phyloP scores from a whole-genome alignment of 2,113 vertebrate genomes.

The Gallinago paraguaiae region DNA sequence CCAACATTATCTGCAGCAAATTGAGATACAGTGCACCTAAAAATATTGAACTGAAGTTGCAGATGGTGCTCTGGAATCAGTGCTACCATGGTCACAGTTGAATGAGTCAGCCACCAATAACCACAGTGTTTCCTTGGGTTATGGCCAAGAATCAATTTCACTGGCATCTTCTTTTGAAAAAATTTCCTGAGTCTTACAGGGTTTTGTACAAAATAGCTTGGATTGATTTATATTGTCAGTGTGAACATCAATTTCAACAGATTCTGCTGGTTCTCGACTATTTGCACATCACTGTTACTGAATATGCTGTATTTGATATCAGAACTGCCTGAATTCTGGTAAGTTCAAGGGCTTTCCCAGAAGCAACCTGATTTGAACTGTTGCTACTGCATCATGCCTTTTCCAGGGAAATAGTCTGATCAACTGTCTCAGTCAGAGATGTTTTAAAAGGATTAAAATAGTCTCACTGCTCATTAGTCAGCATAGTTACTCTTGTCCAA shows the following conservation, averaged over 20 bases:
- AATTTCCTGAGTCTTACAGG: background rate
- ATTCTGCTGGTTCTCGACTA: background rate
- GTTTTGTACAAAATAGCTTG: background rate
- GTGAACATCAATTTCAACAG: background rate
- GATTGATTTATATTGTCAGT: background rate
- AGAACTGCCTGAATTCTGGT: background rate
- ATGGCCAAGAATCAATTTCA: background rate
- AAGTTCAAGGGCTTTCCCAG: background rate
- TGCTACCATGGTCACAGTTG: background rate
- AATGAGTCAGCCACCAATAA: background rate
- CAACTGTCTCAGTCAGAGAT: background rate
- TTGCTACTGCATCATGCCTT: background rate
- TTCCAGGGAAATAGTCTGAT: background rate
- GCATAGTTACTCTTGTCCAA: background rate
- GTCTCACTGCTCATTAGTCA: background rate
- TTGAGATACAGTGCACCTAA: background rate
- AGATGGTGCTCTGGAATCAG: background rate
- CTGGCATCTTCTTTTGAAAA: background rate
- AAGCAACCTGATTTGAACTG: background rate
- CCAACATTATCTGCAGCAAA: constrained; percentile 2
- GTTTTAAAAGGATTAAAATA: background rate
- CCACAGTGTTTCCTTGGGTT: background rate
- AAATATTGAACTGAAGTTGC: background rate
- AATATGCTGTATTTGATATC: background rate
- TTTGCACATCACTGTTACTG: background rate